Conservation (phyloP, 2,113 vertebrate species). For the Nannospalax galili region DNA sequence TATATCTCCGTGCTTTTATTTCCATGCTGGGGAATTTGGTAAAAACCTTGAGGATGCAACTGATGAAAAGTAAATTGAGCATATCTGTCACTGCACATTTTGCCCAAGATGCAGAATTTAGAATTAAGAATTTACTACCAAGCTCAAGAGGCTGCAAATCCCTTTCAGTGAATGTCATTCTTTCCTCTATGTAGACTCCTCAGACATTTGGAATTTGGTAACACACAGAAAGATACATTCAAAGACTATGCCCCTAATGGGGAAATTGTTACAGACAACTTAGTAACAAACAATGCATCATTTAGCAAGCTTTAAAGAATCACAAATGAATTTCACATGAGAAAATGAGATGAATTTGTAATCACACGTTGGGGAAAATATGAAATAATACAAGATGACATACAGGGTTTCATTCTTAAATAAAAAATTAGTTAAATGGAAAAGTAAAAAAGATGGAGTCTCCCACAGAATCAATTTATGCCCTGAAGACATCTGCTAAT, state of each 20-base stretch:
- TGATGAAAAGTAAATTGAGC: constrained; percentile 18
- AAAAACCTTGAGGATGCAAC: constrained; percentile 39
- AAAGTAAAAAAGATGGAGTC: constrained; percentile 43
- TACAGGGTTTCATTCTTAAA: constrained; percentile 45
- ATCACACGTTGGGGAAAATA: constrained; percentile 62
- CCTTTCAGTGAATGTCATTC: constrained; percentile 30
- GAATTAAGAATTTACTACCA: not conserved
- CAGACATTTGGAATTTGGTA: constrained; percentile 50
- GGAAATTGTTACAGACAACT: constrained; percentile 70
- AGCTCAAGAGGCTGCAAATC: not conserved
- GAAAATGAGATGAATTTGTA: constrained; percentile 52
- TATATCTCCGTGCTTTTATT: not conserved
- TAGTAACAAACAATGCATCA: constrained; percentile 70
- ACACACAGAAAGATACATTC: constrained; percentile 49
- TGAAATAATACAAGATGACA: constrained; percentile 58
- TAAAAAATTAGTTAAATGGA: constrained; percentile 46
- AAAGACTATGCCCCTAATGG: constrained; percentile 61
- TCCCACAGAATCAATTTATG: constrained; percentile 25
- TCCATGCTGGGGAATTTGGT: not conserved
- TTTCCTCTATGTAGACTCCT: not conserved
- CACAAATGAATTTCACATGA: constrained; percentile 72
- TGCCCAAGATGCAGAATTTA: constrained; percentile 24
- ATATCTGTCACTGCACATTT: not conserved
- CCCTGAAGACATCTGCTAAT: constrained; percentile 40
- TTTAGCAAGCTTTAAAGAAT: constrained; percentile 64